Evolutionary conservation across 2,797 vertebrate genomes (phyloP).

Genomic region (Hyperoplus immaculatus): DNA sequence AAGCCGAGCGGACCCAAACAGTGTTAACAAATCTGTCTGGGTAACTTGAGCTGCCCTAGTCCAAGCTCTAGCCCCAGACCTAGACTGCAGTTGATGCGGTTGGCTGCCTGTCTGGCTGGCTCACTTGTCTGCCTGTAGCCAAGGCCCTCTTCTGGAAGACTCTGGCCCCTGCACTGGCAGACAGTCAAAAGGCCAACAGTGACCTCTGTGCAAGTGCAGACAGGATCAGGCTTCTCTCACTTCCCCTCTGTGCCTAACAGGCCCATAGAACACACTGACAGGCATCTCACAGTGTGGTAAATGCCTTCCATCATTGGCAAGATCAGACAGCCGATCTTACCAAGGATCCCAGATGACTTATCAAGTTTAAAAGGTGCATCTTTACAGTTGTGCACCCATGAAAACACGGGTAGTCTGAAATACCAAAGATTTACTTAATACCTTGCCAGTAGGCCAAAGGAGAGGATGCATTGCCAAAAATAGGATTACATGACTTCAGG

Average conservation of each 20-base stretch:
- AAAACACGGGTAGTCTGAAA: constrained; percentile 31
- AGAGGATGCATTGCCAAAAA: constrained; percentile 23
- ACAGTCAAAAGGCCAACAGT: constrained; percentile 75
- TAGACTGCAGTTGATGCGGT: constrained; percentile 80
- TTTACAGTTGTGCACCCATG: constrained; percentile 30
- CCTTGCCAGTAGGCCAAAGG: constrained; percentile 8
- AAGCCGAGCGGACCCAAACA: constrained; percentile 84
- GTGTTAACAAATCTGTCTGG: constrained; percentile 90
- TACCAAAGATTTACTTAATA: constrained; percentile 28
- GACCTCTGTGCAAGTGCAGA: constrained; percentile 77
- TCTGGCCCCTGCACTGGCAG: constrained; percentile 78
- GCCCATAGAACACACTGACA: constrained; percentile 50
- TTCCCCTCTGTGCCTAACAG: constrained; percentile 42
- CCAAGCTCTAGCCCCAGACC: constrained; percentile 78
- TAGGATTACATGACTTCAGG: constrained; percentile 62
- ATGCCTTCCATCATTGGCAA: constrained; percentile 20
- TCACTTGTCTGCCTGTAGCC: constrained; percentile 71
- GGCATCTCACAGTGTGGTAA: constrained; percentile 40
- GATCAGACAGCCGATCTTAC: constrained; percentile 42
- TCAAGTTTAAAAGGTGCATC: constrained; percentile 32
- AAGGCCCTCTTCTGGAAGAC: constrained; percentile 84
- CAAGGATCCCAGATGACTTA: constrained; percentile 37
- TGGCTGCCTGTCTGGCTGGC: constrained; percentile 79
- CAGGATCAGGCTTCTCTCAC: constrained; percentile 65
- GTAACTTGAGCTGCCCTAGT: constrained; percentile 86